These are phyloP conservation scores for Orchestes rusci DNA, from an alignment of 2,888 invertebrate species.

Conservation along the genomic window DNA sequence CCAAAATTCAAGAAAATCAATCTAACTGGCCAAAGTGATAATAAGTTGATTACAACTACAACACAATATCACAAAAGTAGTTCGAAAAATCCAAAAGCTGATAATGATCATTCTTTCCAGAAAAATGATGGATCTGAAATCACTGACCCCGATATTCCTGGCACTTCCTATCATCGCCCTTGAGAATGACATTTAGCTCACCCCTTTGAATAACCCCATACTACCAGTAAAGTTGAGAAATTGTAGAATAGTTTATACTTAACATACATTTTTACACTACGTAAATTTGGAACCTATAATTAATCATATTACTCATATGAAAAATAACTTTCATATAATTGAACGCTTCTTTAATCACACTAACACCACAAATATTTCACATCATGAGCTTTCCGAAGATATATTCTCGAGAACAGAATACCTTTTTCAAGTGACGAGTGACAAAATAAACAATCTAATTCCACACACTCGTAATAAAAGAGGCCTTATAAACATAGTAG, in stretches of 20 bases:
- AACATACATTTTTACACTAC: not conserved
- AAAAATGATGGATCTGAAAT: not conserved
- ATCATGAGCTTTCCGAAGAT: not conserved
- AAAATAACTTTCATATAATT: too few relatives aligned
- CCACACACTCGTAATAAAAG: not conserved
- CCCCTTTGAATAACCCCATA: not conserved
- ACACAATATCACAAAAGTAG: not conserved
- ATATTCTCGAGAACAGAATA: not conserved
- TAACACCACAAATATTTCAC: not conserved
- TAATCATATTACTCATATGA: too few relatives aligned
- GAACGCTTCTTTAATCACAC: too few relatives aligned
- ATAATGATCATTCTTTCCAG: not conserved
- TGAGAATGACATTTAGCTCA: not conserved
- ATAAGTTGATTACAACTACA: not conserved
- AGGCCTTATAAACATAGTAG: not conserved
- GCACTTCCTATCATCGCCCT: too few relatives aligned
- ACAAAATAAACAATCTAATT: not conserved
- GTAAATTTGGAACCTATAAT: too few relatives aligned
- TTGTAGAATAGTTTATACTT: not conserved
- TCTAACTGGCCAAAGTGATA: not conserved
- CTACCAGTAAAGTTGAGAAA: not conserved
- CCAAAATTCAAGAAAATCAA: slow-evolving; percentile 15
- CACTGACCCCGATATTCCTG: not conserved
- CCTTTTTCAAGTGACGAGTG: not conserved
- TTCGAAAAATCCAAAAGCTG: not conserved